Percentiles rank a stretch among this genome's conserved stretches.
phyloP scores from a whole-genome alignment of 2,888 invertebrate species.

The Drosophila ustulata region DNA sequence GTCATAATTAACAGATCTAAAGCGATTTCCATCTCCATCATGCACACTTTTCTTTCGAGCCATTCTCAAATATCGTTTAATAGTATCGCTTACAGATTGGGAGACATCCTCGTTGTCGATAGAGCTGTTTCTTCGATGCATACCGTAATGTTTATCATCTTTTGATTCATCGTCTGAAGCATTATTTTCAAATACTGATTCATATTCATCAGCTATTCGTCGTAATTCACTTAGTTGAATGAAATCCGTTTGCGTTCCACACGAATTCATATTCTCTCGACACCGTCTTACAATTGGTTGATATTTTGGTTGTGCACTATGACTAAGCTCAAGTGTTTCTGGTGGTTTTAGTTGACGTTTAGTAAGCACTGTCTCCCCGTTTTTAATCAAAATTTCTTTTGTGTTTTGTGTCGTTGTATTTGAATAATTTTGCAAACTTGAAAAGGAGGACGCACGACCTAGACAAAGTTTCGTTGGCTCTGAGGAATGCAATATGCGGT shows the following conservation, averaged over 20 bases:
- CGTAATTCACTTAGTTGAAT: conserved; percentile 80
- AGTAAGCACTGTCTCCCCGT: not conserved
- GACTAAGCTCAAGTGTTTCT: conserved; percentile 44
- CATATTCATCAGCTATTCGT: conserved; percentile 78
- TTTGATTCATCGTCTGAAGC: conserved; percentile 75
- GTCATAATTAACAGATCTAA: conserved; percentile 95
- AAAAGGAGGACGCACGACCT: conserved; percentile 69
- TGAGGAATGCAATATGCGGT: conserved; percentile 80
- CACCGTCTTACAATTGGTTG: not conserved
- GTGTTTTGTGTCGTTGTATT: not conserved
- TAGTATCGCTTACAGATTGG: conserved; percentile 94
- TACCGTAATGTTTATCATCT: conserved; percentile 49
- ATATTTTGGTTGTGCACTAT: conserved; percentile 1
- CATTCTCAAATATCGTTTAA: conserved; percentile 94
- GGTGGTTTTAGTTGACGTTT: conserved; percentile 61
- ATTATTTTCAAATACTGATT: conserved; percentile 54
- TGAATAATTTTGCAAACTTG: conserved; percentile 62
- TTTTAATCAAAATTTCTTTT: not conserved
- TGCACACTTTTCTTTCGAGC: conserved; percentile 93
- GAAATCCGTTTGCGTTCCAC: conserved; percentile 82
- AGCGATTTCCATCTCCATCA: conserved; percentile 90
- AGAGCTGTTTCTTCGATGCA: conserved; percentile 89
- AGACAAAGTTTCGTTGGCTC: conserved; percentile 52
- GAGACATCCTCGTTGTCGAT: conserved; percentile 94
- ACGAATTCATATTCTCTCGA: conserved; percentile 55